Base-by-base conservation (phyloP, 2,888 invertebrate species). In the Beris chalybata region DNA sequence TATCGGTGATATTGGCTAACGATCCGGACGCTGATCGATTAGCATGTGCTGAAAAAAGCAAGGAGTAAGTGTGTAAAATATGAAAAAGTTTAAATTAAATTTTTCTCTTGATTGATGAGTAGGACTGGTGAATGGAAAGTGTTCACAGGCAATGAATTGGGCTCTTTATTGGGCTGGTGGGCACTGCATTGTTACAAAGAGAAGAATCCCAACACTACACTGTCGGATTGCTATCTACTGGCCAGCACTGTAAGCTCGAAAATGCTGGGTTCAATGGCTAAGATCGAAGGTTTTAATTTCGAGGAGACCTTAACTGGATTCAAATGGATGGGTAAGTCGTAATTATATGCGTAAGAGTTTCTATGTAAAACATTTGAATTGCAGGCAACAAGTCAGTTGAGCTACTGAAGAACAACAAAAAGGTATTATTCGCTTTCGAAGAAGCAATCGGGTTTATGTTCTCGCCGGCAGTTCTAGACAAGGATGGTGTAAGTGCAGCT, bases 371-470 rank as follows among this genome's bases (percentile, higher is more conserved):
- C 22, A 22, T 22, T 22, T 22, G 3, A 22, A 31, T 72, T 73
- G 32, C 76, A 87, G 87, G 87, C 5, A 98, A 97, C 80, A 86
- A 86, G 74, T 85, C 92, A 0, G 82, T 89, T 38, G 87, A 94
- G 5, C 81, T 96, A 64, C 80, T 89, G 44, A 82, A 86, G 66
- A 80, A 88, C 65, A 91, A 89, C 32, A 92, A 93, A 74, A 81
- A 83, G 9, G 92, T 97, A 0, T 78, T 99, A 63, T 95, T 97
- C 81, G 96, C 97, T 0, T 99, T 92, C 80, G 99, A 99, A 78
- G 99, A 99, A 82, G 97, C 98, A 0, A 97, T 99, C 76, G 99
- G 97, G 0, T 98, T 93, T 77, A 97, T 99, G 97, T 92, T 93
- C 76, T 90, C 91, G n/a, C 85, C 87, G 4, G 82, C 83, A 5